Evolutionary conservation across 1,140 invertebrate species (phyloP).

Genomic region (Andrena cerasifolii): DNA sequence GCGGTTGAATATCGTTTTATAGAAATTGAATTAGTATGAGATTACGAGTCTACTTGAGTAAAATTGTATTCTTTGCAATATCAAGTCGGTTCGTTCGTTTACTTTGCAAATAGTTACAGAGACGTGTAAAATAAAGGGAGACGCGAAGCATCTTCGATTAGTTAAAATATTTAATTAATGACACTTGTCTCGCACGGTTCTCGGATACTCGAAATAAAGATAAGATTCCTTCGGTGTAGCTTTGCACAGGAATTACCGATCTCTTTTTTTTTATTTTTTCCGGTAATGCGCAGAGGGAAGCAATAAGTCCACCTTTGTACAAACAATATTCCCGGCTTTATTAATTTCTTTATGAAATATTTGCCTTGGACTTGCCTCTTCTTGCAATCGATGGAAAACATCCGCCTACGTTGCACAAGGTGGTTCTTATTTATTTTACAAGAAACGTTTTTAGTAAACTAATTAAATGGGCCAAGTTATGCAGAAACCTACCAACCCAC

Average conservation of each 20-base stretch:
- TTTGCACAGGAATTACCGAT: slow-evolving; percentile 1
- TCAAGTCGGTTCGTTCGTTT: no score
- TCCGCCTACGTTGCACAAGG: not conserved
- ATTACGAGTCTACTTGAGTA: no score
- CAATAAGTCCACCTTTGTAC: not conserved
- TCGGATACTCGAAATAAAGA: slow-evolving; percentile 8
- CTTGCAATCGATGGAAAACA: not conserved
- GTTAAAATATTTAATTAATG: slow-evolving; percentile 32
- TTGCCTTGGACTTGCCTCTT: not conserved
- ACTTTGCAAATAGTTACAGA: not conserved
- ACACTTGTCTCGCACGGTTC: slow-evolving; percentile 1
- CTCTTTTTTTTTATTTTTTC: not conserved
- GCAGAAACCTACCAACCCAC: no score
- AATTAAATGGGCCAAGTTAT: no score
- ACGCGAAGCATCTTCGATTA: no score
- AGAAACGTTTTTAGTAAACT: no score
- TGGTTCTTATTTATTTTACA: no score
- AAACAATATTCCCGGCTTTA: not conserved
- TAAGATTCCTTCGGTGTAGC: not conserved
- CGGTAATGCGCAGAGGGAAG: not conserved
- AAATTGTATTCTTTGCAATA: no score
- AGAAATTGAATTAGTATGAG: no score
- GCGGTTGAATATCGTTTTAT: no score
- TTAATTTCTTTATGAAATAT: slow-evolving; percentile 9
- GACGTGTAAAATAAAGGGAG: not conserved